Conservation (phyloP, 1,140 invertebrate genomes). For the Cecropterus lyciades region DNA sequence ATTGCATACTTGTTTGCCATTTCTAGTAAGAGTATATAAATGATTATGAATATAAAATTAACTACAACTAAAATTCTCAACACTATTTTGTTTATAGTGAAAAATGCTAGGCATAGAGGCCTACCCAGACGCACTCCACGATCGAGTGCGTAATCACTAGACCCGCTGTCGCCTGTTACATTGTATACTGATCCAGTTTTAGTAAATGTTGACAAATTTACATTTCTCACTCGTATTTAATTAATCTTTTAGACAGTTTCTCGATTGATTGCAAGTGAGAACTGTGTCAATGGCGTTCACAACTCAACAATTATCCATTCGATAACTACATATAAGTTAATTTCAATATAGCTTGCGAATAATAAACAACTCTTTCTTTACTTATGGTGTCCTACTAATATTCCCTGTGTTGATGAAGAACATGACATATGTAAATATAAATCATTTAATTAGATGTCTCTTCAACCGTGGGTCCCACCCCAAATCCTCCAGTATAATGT, state of each 20-base stretch:
- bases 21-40: no score
- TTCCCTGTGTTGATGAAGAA: no score
- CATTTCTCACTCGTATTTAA: constrained; percentile 11
- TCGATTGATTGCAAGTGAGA: constrained; percentile 2
- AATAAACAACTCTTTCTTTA: no score
- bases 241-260: constrained; percentile 6
- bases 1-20: no score
- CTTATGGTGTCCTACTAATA: no score
- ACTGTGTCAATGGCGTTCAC: constrained; percentile 2
- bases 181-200: constrained; percentile 19
- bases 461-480: no score
- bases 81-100: neutral
- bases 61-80: neutral
- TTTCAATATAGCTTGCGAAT: no score
- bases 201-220: constrained; percentile 28
- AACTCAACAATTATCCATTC: neutral
- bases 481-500: no score
- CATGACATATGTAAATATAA: no score
- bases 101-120: neutral
- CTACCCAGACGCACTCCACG: constrained; percentile 3
- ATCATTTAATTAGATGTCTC: no score
- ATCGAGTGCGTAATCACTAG: constrained; percentile 13
- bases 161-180: constrained; percentile 24
- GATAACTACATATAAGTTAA: neutral
- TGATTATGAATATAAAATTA: no score